Evolutionary conservation across 1,140 invertebrate genomes (phyloP).

Genomic region (Drosophila grimshawi): DNA sequence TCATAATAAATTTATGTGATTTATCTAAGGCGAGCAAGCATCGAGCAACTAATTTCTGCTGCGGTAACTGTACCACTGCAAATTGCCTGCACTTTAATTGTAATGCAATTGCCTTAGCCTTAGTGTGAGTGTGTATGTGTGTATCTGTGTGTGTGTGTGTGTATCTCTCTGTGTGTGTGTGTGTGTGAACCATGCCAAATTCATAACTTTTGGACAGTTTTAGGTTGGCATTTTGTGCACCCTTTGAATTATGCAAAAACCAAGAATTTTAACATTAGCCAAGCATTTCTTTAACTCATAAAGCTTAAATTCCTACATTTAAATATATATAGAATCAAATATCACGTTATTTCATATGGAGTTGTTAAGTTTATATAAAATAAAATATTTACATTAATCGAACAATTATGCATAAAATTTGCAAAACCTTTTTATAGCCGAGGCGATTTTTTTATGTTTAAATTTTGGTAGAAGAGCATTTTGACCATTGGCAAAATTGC

Average conservation of each 20-base stretch:
- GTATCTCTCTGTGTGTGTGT: not conserved
- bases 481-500: too few species aligned
- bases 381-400: too few species aligned
- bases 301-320: not conserved
- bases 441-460: too few species aligned
- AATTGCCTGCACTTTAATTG: slow-evolving; percentile 44
- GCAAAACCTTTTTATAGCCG: too few species aligned
- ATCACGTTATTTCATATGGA: too few species aligned
- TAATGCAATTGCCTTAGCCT: slow-evolving; percentile 17
- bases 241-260: slow-evolving; percentile 5
- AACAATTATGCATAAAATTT: too few species aligned
- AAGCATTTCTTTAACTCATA: not conserved
- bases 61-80: slow-evolving; percentile 46
- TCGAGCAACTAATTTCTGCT: slow-evolving; percentile 26
- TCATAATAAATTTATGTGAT: slow-evolving; percentile 84
- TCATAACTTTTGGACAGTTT: slow-evolving; percentile 32
- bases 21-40: slow-evolving; percentile 64
- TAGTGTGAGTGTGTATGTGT: not conserved
- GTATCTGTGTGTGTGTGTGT: not conserved
- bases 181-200: slow-evolving; percentile 10
- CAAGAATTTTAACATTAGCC: not conserved
- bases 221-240: slow-evolving; percentile 19
- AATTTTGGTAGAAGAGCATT: too few species aligned
- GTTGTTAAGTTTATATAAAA: too few species aligned
- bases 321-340: too few species aligned